phyloP scores from a whole-genome alignment of 2,888 invertebrate genomes.

The Actias luna region DNA sequence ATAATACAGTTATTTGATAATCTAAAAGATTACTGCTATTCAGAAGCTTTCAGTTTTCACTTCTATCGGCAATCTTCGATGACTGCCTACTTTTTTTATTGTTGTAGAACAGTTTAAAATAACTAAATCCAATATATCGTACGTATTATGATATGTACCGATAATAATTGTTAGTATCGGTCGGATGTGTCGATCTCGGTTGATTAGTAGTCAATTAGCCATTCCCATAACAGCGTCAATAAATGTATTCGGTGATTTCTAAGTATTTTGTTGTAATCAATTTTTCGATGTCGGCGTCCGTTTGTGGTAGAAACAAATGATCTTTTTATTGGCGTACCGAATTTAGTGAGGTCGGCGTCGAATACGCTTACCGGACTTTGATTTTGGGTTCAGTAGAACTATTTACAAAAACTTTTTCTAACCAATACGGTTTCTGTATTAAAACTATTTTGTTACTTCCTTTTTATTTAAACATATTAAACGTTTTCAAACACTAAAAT shows the following conservation, averaged over 20 bases:
- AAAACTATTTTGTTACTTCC: not conserved
- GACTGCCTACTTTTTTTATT: no score
- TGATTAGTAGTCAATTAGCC: constrained; percentile 78
- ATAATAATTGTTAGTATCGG: not conserved
- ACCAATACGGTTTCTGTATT: not conserved
- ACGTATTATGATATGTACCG: constrained; percentile 24
- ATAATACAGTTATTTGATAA: no score
- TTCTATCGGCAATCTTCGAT: no score
- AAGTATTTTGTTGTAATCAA: constrained; percentile 80
- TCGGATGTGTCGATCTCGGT: constrained; percentile 25
- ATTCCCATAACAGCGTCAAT: constrained; percentile 75
- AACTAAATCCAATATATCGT: not conserved
- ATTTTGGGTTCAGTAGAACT: constrained; percentile 35
- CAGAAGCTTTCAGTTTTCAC: no score
- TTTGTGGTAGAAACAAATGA: constrained; percentile 70
- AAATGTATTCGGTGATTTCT: constrained; percentile 77
- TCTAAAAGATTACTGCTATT: no score
- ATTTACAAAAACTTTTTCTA: not conserved
- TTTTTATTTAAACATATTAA: no score
- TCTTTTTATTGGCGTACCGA: constrained; percentile 78
- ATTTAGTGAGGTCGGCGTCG: constrained; percentile 69
- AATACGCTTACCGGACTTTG: constrained; percentile 52
- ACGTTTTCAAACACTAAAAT: no score
- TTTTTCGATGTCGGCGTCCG: constrained; percentile 75
- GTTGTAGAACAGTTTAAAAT: no score